phyloP scores from a whole-genome alignment of 2,888 invertebrate species.

The Lithophane ornitopus region DNA sequence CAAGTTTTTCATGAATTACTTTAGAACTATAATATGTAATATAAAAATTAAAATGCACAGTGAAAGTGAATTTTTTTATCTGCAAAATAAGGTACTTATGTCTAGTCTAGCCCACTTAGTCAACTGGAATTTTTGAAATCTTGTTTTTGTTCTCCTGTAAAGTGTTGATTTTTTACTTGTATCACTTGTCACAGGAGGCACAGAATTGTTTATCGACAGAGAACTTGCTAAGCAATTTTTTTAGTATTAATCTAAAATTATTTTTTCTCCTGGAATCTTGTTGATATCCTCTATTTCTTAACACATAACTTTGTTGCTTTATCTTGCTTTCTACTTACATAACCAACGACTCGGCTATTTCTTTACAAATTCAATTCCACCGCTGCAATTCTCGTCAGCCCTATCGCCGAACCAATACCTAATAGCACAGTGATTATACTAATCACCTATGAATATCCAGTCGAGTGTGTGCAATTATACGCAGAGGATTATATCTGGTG shows the following conservation, averaged over 20 bases:
- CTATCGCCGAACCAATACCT: slow-evolving; percentile 48
- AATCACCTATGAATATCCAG: slow-evolving; percentile 78
- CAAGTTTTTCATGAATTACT: no score
- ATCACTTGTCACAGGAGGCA: no score
- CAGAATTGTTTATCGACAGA: not conserved
- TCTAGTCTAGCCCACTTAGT: no score
- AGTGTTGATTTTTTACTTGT: no score
- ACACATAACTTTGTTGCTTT: not conserved
- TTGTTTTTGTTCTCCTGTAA: no score
- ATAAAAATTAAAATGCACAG: no score
- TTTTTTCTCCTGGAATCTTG: no score
- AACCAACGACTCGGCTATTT: not conserved
- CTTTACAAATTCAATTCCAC: slow-evolving; percentile 5
- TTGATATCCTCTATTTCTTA: not conserved
- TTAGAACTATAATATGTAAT: no score
- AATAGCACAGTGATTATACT: slow-evolving; percentile 70
- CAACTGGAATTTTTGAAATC: no score
- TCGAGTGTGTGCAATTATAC: slow-evolving; percentile 77
- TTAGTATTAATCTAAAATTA: no score
- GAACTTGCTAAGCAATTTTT: not conserved
- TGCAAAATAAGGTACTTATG: no score
- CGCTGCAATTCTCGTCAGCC: slow-evolving; percentile 37
- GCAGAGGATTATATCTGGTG: slow-evolving; percentile 68
- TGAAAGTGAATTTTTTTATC: no score
- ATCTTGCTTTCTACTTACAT: not conserved